Percentiles rank a stretch among this genome's conserved stretches.
These are phyloP conservation scores for Dysmachus trigonus DNA, from an alignment of 2,888 invertebrate species.

Conservation along the genomic window DNA sequence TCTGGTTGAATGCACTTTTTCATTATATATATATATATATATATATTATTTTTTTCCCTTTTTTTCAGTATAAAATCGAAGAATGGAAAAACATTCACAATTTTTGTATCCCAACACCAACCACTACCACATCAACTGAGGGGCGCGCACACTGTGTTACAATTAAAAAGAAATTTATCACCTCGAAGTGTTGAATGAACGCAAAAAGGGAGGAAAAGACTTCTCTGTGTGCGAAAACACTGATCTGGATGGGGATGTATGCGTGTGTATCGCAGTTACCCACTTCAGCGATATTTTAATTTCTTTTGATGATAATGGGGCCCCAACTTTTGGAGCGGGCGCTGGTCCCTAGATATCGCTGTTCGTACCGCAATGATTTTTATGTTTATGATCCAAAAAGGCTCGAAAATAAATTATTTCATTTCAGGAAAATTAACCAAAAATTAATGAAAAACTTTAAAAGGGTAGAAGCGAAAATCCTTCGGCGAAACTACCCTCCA, in stretches of 20 bases:
- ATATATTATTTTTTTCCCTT: too few species aligned
- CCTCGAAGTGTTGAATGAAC: slow-evolving; percentile 25
- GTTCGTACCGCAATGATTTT: background rate
- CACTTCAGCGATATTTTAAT: background rate
- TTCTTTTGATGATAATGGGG: background rate
- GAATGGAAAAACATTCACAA: slow-evolving; percentile 21
- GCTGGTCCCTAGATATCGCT: background rate
- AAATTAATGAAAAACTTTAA: slow-evolving; percentile 26
- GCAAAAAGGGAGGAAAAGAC: slow-evolving; percentile 27
- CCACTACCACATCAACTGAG: background rate
- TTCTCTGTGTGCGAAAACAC: background rate
- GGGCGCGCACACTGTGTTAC: background rate
- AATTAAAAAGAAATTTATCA: slow-evolving; percentile 38
- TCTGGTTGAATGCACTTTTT: slow-evolving; percentile 14
- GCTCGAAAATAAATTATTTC: background rate
- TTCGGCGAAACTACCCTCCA: slow-evolving; percentile 22
- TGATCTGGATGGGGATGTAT: background rate
- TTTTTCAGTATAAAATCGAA: slow-evolving; percentile 28
- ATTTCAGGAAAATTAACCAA: slow-evolving; percentile 27
- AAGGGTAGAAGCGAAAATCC: slow-evolving; percentile 27
- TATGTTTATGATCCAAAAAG: background rate
- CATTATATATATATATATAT: too few species aligned
- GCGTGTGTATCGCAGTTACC: background rate
- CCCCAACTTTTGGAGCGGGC: background rate
- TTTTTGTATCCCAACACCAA: background rate